A percentile compares a stretch with the other conserved stretches of the same genome.
Conservation (phyloP, 2,113 vertebrate genomes). For the Antigone vipio region DNA sequence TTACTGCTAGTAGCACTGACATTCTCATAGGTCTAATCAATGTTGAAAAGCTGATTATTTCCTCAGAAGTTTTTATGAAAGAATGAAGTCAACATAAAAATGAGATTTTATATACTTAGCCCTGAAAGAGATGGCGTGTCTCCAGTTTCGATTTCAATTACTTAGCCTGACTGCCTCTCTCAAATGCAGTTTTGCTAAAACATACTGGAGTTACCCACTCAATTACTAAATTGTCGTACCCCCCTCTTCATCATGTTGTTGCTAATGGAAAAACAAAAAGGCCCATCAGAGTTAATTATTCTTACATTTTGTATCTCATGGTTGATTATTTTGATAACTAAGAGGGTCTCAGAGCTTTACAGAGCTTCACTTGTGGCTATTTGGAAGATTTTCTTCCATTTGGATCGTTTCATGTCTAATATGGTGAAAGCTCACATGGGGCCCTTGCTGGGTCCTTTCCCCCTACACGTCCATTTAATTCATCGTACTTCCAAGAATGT, state of each 20-base stretch:
- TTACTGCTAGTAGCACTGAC: neutral
- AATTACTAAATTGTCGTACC: neutral
- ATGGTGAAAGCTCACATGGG: neutral
- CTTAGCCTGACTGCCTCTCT: neutral
- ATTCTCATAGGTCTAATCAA: neutral
- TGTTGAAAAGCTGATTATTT: neutral
- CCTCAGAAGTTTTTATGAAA: neutral
- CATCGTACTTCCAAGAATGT: neutral
- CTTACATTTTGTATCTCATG: neutral
- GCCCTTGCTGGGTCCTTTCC: neutral
- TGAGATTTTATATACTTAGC: neutral
- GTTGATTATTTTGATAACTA: neutral
- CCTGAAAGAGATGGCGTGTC: neutral
- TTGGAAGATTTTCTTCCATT: neutral
- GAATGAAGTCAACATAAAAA: neutral
- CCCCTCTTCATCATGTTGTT: neutral
- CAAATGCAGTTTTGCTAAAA: neutral
- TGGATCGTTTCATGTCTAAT: neutral
- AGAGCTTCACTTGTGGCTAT: neutral
- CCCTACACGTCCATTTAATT: rapidly evolving
- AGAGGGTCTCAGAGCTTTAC: neutral
- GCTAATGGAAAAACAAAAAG: neutral
- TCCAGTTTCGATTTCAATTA: neutral
- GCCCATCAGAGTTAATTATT: neutral
- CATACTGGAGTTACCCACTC: neutral